Percentiles rank a stretch among this genome's conserved stretches.
phyloP scores from a whole-genome alignment of 2,113 vertebrate species.

The Vanacampus margaritifer region DNA sequence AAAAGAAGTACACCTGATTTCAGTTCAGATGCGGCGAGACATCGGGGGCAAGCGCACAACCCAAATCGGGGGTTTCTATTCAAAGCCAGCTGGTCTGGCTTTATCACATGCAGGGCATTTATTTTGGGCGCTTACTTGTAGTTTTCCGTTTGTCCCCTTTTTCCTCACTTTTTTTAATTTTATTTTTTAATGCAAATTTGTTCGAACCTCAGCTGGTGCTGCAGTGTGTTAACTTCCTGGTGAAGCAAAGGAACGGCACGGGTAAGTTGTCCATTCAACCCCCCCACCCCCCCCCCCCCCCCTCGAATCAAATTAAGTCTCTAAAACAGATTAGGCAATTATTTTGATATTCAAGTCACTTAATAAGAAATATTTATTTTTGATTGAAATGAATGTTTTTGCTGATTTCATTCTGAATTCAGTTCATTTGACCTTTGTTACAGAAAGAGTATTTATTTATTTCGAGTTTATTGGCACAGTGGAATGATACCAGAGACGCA shows the following conservation, averaged over 20 bases:
- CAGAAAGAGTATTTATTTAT: conserved; percentile 32
- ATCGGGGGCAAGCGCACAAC: conserved; percentile 80
- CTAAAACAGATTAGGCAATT: conserved; percentile 45
- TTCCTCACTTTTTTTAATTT: conserved; percentile 65
- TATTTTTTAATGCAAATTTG: conserved; percentile 56
- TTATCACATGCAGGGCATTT: conserved; percentile 80
- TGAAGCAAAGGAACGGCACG: conserved; percentile 84
- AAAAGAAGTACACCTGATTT: conserved; percentile 79
- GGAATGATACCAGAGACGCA: conserved; percentile 25
- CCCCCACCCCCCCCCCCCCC: too few species aligned
- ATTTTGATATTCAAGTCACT: conserved; percentile 44
- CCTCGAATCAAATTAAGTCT: conserved; percentile 5
- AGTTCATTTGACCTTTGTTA: conserved; percentile 37
- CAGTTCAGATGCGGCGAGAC: conserved; percentile 82
- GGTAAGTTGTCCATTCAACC: conserved; percentile 89
- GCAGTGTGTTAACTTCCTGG: conserved; percentile 92
- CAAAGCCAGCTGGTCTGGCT: conserved; percentile 99
- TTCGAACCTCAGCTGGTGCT: conserved; percentile 91
- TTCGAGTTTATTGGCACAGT: conserved; percentile 39
- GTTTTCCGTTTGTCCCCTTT: conserved; percentile 33
- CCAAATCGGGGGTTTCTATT: conserved; percentile 92
- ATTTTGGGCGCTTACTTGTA: conserved; percentile 42
- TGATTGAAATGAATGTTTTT: conserved; percentile 34
- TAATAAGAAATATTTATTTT: conserved; percentile 19
- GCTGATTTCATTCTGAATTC: conserved; percentile 31